phyloP scores from a whole-genome alignment of 2,888 invertebrate genomes.

The Chesias legatella region DNA sequence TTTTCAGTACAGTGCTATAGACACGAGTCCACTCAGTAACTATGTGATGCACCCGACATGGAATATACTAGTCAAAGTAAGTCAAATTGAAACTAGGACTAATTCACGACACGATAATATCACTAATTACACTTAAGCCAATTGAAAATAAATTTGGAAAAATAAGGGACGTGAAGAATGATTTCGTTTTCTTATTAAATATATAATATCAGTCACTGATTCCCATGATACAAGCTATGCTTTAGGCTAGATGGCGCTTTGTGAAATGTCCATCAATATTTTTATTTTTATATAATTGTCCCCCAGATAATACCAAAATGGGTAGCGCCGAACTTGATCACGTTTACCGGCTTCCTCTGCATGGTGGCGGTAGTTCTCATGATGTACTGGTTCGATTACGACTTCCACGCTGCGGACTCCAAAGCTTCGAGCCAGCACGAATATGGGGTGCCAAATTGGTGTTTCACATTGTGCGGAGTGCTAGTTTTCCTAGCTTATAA shows the following conservation, averaged over 20 bases:
- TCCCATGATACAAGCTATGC: too few relatives aligned
- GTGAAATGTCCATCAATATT: too few relatives aligned
- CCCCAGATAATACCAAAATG: constrained; percentile 92
- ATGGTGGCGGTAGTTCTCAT: constrained; percentile 90
- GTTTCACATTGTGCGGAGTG: constrained; percentile 90
- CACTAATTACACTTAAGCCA: too few relatives aligned
- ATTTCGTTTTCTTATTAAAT: too few relatives aligned
- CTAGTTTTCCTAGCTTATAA: constrained; percentile 96
- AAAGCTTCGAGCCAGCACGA: constrained; percentile 34
- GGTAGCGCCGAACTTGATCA: constrained; percentile 97
- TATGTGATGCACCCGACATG: constrained; percentile 99
- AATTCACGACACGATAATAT: too few relatives aligned
- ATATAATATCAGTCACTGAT: too few relatives aligned
- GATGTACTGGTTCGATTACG: constrained; percentile 90
- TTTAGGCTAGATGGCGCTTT: too few relatives aligned
- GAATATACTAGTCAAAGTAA: constrained; percentile 95
- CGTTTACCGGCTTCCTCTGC: constrained; percentile 96
- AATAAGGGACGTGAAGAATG: too few relatives aligned
- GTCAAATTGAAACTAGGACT: too few relatives aligned
- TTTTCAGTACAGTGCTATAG: constrained; percentile 96
- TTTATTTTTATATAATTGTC: too few relatives aligned
- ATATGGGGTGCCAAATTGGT: constrained; percentile 86
- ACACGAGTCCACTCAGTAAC: constrained; percentile 96
- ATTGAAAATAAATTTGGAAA: too few relatives aligned
- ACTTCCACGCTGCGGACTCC: constrained; percentile 79